Evolutionary conservation across 2,113 vertebrate genomes (phyloP).

Genomic region (Axis porcinus): DNA sequence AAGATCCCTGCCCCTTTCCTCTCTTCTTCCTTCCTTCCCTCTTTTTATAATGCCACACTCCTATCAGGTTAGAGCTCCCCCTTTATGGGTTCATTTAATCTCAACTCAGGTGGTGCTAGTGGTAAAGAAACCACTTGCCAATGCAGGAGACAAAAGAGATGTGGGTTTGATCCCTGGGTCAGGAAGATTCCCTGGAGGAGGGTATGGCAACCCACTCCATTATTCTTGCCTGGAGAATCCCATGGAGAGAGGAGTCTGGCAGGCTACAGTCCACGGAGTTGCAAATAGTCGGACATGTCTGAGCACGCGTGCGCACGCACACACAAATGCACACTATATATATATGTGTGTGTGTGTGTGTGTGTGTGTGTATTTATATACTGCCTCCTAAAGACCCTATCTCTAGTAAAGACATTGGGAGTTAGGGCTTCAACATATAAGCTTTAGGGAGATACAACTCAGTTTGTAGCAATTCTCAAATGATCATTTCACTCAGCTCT

Average conservation of each 20-base stretch:
- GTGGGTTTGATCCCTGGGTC: neutral
- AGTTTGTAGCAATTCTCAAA: neutral
- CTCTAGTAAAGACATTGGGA: neutral
- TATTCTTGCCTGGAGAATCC: neutral
- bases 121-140: neutral
- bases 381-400: neutral
- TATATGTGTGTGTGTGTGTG: too few species aligned
- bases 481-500: neutral
- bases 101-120: neutral
- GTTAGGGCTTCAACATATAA: neutral
- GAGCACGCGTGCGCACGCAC: too few species aligned
- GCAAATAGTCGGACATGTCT: neutral
- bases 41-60: neutral
- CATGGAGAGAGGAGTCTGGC: neutral
- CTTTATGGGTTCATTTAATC: neutral
- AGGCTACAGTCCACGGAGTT: neutral
- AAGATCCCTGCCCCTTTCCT: neutral
- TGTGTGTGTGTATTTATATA: too few species aligned
- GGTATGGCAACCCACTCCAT: neutral
- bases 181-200: neutral
- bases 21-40: neutral
- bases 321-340: neutral
- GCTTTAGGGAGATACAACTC: neutral
- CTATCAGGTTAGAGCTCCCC: neutral
- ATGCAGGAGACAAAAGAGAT: neutral